A percentile compares a stretch with the other conserved stretches of the same genome.
Conservation (phyloP, 1,140 invertebrate genomes). For the Argopecten irradians region DNA sequence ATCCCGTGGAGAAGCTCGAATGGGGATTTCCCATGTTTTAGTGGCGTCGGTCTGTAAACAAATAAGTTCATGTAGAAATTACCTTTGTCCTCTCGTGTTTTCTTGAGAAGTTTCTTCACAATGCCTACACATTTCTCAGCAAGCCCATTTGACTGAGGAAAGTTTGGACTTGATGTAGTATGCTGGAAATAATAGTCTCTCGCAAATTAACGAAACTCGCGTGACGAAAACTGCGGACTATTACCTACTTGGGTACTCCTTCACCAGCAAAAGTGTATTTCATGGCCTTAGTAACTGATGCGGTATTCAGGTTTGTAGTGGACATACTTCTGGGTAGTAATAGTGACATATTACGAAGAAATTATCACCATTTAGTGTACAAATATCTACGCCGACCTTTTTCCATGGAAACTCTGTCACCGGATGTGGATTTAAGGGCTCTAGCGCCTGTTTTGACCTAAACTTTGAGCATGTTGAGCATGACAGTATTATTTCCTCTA, state of each 20-base stretch:
- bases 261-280: neutral
- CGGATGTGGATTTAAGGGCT: too few relatives aligned
- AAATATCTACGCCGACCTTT: too few relatives aligned
- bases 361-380: neutral
- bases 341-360: neutral
- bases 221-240: neutral
- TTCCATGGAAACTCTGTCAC: too few relatives aligned
- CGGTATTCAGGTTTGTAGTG: neutral
- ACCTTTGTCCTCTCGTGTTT: constrained; percentile 6
- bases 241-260: neutral
- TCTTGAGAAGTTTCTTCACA: neutral
- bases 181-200: neutral
- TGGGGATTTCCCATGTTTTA: neutral
- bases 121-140: constrained; percentile 2
- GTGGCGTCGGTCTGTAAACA: neutral
- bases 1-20: too few relatives aligned
- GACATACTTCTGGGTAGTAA: constrained; percentile 4
- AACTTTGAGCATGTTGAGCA: too few relatives aligned
- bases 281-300: neutral
- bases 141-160: neutral
- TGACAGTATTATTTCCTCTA: too few relatives aligned
- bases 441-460: too few relatives aligned
- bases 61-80: neutral
- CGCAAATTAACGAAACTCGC: neutral
- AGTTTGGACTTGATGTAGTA: neutral